Evolutionary conservation across 2,888 invertebrate genomes (phyloP).

Genomic region (Rugalucina vietnamica): DNA sequence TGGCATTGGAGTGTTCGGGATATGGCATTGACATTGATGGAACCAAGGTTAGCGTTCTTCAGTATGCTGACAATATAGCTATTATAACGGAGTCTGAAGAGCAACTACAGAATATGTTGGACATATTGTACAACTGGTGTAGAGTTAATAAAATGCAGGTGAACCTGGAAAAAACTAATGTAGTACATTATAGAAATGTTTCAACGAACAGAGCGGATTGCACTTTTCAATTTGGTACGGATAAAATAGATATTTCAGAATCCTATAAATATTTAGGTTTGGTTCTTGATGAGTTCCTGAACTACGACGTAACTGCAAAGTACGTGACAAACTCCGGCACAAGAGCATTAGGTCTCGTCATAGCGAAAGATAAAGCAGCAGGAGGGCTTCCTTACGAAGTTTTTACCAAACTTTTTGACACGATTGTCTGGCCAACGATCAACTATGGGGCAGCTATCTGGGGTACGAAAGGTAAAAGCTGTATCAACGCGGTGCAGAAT

Average conservation of each 20-base stretch:
- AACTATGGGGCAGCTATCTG: not conserved
- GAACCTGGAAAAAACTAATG: slow-evolving; percentile 1
- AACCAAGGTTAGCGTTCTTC: too few relatives aligned
- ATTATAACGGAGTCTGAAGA: too few relatives aligned
- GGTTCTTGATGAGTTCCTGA: slow-evolving; percentile 2
- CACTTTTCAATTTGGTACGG: not conserved
- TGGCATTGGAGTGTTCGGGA: too few relatives aligned
- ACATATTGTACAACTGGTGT: too few relatives aligned
- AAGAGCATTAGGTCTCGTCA: slow-evolving; percentile 21
- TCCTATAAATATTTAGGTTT: slow-evolving; percentile 19
- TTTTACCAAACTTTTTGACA: not conserved
- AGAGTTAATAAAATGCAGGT: not conserved
- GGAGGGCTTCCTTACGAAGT: not conserved
- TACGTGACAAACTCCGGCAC: slow-evolving; percentile 20
- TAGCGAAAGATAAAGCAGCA: not conserved
- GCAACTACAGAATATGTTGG: too few relatives aligned
- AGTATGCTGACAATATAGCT: too few relatives aligned
- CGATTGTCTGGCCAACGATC: not conserved
- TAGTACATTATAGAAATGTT: not conserved
- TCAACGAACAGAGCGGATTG: not conserved
- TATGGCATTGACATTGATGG: too few relatives aligned
- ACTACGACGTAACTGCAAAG: slow-evolving; percentile 22
- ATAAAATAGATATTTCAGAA: not conserved
- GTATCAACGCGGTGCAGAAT: not conserved
- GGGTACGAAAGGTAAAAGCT: not conserved